These are phyloP conservation scores for Acrocyrtus sp. DNA, from an alignment of 2,888 invertebrate genomes.

Conservation along the genomic window DNA sequence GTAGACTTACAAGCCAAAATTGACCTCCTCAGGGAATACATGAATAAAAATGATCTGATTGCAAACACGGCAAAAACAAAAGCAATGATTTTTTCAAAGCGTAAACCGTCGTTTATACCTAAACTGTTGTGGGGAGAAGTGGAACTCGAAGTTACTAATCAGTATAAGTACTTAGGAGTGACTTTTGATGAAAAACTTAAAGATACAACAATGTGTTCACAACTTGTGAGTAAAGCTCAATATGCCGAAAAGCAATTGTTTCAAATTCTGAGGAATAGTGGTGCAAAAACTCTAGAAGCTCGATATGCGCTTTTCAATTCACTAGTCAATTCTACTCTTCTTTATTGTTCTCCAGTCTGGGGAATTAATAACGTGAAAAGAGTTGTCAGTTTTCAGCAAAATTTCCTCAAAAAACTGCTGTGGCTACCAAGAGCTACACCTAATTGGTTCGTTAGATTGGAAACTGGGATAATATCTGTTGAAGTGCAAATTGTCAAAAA, in stretches of 20 bases:
- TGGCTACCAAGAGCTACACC: neutral
- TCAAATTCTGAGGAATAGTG: neutral
- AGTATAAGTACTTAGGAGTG: constrained; percentile 17
- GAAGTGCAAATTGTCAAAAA: no score
- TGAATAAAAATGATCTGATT: neutral
- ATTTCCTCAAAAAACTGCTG: constrained; percentile 1
- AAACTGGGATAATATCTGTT: no score
- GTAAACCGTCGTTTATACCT: neutral
- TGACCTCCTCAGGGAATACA: neutral
- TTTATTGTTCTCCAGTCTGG: constrained; percentile 6
- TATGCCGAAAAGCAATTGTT: neutral
- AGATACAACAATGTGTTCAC: neutral
- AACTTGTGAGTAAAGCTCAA: constrained; percentile 10
- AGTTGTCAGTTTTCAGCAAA: neutral
- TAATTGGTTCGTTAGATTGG: constrained; percentile 5
- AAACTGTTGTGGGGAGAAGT: constrained; percentile 5
- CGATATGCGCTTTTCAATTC: neutral
- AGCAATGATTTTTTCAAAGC: constrained; percentile 6
- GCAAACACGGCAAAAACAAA: constrained; percentile 23
- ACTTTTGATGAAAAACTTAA: constrained; percentile 1
- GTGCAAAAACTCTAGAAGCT: neutral
- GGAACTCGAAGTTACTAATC: constrained; percentile 8
- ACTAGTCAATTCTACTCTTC: constrained; percentile 1
- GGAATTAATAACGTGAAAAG: neutral
- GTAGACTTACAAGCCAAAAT: constrained; percentile 22